Evolutionary conservation across 2,797 vertebrate species (phyloP), one percentile per base, ranked within the genome.

Genomic region (Sarcophilus harrisii): DNA sequence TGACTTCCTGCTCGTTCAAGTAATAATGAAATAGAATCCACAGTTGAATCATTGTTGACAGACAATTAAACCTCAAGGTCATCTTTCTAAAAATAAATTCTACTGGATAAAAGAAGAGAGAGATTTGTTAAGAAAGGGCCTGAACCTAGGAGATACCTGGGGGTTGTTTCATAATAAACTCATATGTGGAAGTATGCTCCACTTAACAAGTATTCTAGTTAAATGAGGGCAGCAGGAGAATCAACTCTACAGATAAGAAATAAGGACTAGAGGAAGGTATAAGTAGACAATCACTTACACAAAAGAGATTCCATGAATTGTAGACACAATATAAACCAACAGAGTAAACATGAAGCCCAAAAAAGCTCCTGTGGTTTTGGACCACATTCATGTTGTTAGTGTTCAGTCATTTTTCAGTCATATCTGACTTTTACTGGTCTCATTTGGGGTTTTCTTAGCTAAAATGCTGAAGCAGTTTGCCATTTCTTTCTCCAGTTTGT

Each of bases 61-160:
- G 73, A 87, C 38, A 87, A 87, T 87, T 87, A 87, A 87, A 87
- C 38, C 73, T 87, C 73, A 87, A 87, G 73, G 38, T 87, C 73
- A 49, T 87, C 73, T 87, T 87, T 49, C 73, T 87, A 87, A 87
- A 87, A 87, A 49, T 49, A 87, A 81, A 87, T 49, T 87, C 73
- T 87, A 45, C 73, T 27, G 73, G 45, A 49, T 87, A 87, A 49
- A 49, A 87, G 59, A 62, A 12, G 16, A 57, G 1, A 29, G 93
- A 66, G 30, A 24, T 5, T 87, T 49, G 38, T 49, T 45, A 87
- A 0, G 16, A 87, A 87, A 87, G 45, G 73, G 4, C 24, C 73
- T 49, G 21, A 87, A 9, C 38, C 38, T 27, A 87, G 73, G 49
- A 28, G 9, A 87, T 27, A 27, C 38, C 24, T 87, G 9, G 38